Evolutionary conservation across 2,113 vertebrate genomes (phyloP).

Genomic region (Ptilorrhoa leucosticta): DNA sequence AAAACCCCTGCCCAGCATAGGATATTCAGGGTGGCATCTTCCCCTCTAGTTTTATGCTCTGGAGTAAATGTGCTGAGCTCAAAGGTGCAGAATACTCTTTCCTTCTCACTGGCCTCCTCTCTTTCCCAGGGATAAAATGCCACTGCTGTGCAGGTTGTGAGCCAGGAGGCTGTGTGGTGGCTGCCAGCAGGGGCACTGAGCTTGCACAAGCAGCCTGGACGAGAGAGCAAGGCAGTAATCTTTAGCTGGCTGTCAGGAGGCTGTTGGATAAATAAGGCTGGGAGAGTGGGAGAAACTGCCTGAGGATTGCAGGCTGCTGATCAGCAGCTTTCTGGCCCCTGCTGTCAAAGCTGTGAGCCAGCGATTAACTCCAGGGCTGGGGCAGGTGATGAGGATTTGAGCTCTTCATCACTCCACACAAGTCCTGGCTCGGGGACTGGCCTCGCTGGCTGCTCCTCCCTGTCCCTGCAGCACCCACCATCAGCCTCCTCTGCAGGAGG

Average conservation of each 20-base stretch:
- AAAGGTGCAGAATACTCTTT: background rate
- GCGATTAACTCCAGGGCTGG: background rate
- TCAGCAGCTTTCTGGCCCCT: background rate
- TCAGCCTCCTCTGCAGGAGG: background rate
- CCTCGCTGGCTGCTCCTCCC: background rate
- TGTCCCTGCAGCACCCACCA: background rate
- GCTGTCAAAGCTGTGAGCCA: background rate
- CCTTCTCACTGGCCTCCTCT: background rate
- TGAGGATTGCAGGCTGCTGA: background rate
- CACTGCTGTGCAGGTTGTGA: accelerated
- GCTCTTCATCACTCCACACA: background rate
- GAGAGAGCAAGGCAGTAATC: background rate
- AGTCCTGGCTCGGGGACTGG: background rate
- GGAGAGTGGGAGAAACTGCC: background rate
- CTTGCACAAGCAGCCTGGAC: background rate
- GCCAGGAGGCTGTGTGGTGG: accelerated
- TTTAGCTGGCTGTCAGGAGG: background rate
- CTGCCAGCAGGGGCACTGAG: background rate
- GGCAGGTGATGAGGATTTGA: background rate
- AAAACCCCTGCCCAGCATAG: accelerated
- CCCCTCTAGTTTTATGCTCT: background rate
- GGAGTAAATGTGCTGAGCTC: background rate
- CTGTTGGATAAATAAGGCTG: background rate
- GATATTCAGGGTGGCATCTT: background rate
- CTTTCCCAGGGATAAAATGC: background rate